phyloP scores from a whole-genome alignment of 2,797 vertebrate species.

The Platalea minor region DNA sequence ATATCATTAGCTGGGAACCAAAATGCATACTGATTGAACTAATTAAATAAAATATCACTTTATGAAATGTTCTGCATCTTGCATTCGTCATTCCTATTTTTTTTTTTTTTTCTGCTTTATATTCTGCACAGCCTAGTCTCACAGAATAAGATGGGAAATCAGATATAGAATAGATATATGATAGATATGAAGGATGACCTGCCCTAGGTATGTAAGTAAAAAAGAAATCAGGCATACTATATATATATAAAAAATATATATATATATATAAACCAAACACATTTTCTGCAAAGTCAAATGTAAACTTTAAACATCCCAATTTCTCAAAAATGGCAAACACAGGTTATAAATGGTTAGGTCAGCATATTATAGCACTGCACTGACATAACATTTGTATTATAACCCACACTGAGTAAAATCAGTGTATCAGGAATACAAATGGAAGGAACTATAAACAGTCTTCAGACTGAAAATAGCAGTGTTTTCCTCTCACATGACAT shows the following conservation, averaged over 20 bases:
- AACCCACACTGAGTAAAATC: not conserved
- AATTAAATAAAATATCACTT: not conserved
- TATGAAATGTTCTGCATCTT: not conserved
- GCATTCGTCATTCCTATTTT: not conserved
- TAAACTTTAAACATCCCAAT: not conserved
- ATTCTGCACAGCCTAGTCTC: not conserved
- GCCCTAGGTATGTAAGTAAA: not conserved
- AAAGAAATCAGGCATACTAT: not conserved
- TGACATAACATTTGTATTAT: not conserved
- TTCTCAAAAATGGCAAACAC: not conserved
- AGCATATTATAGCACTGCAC: not conserved
- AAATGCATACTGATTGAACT: not conserved
- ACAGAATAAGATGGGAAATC: not conserved
- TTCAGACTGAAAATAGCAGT: not conserved
- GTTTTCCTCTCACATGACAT: not conserved
- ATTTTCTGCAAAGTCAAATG: not conserved
- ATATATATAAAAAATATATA: too few relatives aligned
- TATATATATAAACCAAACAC: not conserved
- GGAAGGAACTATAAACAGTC: not conserved
- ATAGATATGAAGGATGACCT: not conserved
- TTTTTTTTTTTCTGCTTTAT: not conserved
- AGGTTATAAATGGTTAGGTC: not conserved
- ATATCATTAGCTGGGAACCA: not conserved
- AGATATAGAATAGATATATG: not conserved
- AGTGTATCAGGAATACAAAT: not conserved